Percentiles rank a stretch among this genome's conserved stretches.
These are phyloP conservation scores for Chrysolina haemoptera DNA, from an alignment of 2,888 invertebrate genomes.

Conservation along the genomic window DNA sequence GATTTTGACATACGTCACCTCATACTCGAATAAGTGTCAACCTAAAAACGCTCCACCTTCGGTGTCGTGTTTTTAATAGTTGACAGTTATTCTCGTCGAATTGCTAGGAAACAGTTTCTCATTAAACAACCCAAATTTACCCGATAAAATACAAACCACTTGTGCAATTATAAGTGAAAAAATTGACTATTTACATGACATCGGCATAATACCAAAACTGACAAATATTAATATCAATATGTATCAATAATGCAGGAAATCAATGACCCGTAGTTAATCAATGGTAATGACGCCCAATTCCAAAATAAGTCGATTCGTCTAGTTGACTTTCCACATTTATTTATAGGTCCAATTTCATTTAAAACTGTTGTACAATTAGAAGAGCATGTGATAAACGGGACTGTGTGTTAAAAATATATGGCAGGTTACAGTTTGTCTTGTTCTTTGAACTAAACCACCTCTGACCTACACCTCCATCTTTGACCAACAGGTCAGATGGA, in stretches of 20 bases:
- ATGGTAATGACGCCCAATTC: not conserved
- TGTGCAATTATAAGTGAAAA: too few species aligned
- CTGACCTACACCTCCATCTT: slow-evolving; percentile 50
- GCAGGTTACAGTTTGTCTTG: slow-evolving; percentile 35
- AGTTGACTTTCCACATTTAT: not conserved
- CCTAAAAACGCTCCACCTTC: too few species aligned
- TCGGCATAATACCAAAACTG: too few species aligned
- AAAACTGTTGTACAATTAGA: not conserved
- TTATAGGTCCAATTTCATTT: not conserved
- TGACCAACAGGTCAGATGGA: slow-evolving; percentile 47
- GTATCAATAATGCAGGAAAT: not conserved
- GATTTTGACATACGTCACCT: too few species aligned
- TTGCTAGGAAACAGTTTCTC: too few species aligned
- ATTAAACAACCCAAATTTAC: too few species aligned
- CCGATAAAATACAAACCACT: too few species aligned
- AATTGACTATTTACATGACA: too few species aligned
- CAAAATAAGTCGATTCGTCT: not conserved
- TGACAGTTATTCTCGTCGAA: too few species aligned
- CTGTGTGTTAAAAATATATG: slow-evolving; percentile 1
- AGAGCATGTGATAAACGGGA: not conserved
- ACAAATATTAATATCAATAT: not conserved
- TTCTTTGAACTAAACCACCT: slow-evolving; percentile 48
- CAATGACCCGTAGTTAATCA: not conserved
- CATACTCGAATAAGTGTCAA: too few species aligned
- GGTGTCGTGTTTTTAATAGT: too few species aligned